These are phyloP conservation scores for Cyaniris semiargus DNA, from an alignment of 2,888 invertebrate genomes.

Conservation along the genomic window DNA sequence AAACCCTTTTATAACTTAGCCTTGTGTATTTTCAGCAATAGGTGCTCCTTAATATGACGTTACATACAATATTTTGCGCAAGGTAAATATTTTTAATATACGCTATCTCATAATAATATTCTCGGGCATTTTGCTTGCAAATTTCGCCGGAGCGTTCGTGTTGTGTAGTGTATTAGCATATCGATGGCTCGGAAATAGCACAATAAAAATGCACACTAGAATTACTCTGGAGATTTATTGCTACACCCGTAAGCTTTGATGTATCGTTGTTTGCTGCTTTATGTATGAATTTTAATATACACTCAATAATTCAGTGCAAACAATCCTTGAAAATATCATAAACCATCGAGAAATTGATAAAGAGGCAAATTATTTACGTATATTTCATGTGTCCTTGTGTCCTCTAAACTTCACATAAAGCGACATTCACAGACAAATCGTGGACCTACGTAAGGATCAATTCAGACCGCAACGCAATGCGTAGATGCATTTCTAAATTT, in stretches of 20 bases:
- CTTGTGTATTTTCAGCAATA: not conserved
- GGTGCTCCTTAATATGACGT: not conserved
- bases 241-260: slow-evolving; percentile 24
- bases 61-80: not conserved
- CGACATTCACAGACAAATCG: too few species aligned
- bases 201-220: slow-evolving; percentile 51
- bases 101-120: slow-evolving; percentile 42
- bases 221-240: slow-evolving; percentile 28
- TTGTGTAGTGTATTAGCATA: slow-evolving; percentile 57
- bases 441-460: too few species aligned
- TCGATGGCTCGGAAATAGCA: slow-evolving; percentile 53
- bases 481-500: too few species aligned
- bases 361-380: too few species aligned
- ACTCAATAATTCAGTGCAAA: not conserved
- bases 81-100: slow-evolving; percentile 34
- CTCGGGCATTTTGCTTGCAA: slow-evolving; percentile 61
- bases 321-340: not conserved
- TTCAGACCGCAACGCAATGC: too few species aligned
- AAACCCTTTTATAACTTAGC: not conserved
- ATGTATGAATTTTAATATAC: slow-evolving; percentile 1
- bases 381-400: too few species aligned
- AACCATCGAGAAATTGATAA: too few species aligned
- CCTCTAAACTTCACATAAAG: too few species aligned
- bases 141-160: slow-evolving; percentile 56
- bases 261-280: slow-evolving; percentile 2